These are phyloP conservation scores for Hestina assimilis DNA, from an alignment of 1,140 invertebrate genomes.

Conservation along the genomic window DNA sequence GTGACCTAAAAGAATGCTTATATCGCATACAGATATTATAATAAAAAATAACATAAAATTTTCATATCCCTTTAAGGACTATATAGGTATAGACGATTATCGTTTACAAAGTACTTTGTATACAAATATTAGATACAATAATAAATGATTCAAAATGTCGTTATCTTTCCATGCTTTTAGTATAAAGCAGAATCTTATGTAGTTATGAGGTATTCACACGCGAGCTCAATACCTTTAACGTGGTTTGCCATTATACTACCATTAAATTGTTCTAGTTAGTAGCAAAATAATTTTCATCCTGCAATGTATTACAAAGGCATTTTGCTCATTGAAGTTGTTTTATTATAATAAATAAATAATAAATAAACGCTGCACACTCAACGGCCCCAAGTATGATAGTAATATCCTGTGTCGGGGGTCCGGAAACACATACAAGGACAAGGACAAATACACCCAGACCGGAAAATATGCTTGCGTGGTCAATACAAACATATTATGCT, in stretches of 20 bases:
- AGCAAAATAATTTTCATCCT: background rate
- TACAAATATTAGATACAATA: background rate
- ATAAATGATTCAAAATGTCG: background rate
- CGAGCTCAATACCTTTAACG: background rate
- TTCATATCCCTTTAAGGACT: background rate
- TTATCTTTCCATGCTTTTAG: background rate
- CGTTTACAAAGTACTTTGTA: background rate
- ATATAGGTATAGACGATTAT: background rate
- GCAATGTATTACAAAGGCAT: too few species aligned
- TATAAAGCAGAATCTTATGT: background rate
- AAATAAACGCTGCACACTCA: too few species aligned
- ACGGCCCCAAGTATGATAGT: too few species aligned
- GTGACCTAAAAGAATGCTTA: slow-evolving; percentile 2
- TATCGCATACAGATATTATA: slow-evolving; percentile 14
- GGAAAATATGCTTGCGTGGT: too few species aligned
- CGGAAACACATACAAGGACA: too few species aligned
- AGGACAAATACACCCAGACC: too few species aligned
- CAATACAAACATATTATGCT: too few species aligned
- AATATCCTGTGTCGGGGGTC: too few species aligned
- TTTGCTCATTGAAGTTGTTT: too few species aligned
- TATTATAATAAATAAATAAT: too few species aligned
- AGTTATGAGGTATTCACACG: background rate
- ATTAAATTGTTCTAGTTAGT: background rate
- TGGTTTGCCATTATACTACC: background rate
- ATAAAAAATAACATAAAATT: slow-evolving; percentile 2